Conservation (phyloP, 1,140 invertebrate genomes). For the Drosophila mayri region DNA sequence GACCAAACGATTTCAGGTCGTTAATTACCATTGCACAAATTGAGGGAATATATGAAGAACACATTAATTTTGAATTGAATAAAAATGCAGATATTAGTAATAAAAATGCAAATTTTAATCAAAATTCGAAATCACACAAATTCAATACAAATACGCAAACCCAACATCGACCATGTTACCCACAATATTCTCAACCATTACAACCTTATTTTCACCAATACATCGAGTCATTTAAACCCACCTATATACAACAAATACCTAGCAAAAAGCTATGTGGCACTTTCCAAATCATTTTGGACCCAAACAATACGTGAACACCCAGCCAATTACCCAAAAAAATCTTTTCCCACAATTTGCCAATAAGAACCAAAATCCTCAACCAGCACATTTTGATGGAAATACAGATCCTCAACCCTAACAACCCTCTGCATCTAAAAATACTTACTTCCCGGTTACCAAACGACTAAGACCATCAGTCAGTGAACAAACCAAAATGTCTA, state of each 20-base stretch:
- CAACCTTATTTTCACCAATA: too few relatives aligned
- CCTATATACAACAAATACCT: conserved; percentile 6
- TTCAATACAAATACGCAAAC: too few relatives aligned
- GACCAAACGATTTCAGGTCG: background rate
- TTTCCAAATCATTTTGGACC: conserved; percentile 3
- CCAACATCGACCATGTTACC: too few relatives aligned
- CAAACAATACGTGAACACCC: conserved; percentile 1
- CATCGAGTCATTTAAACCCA: conserved; percentile 1
- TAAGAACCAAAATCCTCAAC: background rate
- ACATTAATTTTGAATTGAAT: conserved; percentile 13
- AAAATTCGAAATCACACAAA: too few relatives aligned
- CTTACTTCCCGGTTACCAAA: too few relatives aligned
- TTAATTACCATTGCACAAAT: conserved; percentile 7
- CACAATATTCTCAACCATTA: too few relatives aligned
- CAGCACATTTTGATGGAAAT: too few relatives aligned
- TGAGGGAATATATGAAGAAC: conserved; percentile 18
- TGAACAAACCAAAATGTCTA: background rate
- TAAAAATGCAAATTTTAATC: background rate
- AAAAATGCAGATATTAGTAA: background rate
- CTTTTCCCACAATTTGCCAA: background rate
- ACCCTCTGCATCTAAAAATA: too few relatives aligned
- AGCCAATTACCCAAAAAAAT: conserved; percentile 1
- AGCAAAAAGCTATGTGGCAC: conserved; percentile 5
- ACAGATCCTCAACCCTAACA: too few relatives aligned
- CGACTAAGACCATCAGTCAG: too few relatives aligned